Conservation (phyloP, 1,140 invertebrate species). For the Acromyrmex heyeri region DNA sequence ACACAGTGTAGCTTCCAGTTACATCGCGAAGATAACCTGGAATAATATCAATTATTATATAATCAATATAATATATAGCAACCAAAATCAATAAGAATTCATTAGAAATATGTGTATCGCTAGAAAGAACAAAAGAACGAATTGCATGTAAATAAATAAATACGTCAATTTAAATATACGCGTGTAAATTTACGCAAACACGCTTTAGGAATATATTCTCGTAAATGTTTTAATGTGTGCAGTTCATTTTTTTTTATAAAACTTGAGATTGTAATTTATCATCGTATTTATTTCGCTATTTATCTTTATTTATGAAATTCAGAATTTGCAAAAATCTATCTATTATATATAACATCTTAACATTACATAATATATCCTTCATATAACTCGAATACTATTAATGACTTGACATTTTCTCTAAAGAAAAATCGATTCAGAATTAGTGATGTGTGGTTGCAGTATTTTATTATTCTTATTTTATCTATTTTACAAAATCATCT, state of each 20-base stretch:
- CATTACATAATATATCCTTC: neutral
- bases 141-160: neutral
- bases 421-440: conserved; percentile 14
- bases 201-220: neutral
- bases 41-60: conserved; percentile 48
- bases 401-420: conserved; percentile 10
- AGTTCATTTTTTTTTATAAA: neutral
- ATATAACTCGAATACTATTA: neutral
- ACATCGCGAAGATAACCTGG: conserved; percentile 89
- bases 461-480: neutral
- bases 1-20: conserved; percentile 90
- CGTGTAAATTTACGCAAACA: neutral
- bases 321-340: neutral
- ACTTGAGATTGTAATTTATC: neutral
- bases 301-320: neutral
- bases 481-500: neutral
- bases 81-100: neutral
- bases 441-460: neutral
- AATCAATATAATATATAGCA: neutral
- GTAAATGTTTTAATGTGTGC: neutral
- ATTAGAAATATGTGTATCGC: conserved; percentile 1
- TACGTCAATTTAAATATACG: neutral
- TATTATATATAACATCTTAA: neutral
- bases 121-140: neutral
- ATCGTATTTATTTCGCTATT: neutral